phyloP scores from a whole-genome alignment of 2,113 vertebrate species.

The Erythrolamprus reginae region DNA sequence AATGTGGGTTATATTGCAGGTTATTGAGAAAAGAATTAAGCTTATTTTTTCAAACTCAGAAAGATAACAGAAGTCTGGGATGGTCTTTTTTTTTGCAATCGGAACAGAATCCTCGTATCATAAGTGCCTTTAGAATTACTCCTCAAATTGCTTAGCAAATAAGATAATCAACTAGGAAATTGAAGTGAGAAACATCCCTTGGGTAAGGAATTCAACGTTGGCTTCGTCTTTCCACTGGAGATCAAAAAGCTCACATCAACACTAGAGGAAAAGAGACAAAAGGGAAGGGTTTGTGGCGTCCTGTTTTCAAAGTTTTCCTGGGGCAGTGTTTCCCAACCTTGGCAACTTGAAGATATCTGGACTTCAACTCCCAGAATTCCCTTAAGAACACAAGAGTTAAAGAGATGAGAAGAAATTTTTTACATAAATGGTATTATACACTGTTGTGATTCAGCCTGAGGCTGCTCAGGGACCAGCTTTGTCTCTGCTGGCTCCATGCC shows the following conservation, averaged over 20 bases:
- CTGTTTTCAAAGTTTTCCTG: no score
- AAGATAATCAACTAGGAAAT: neutral
- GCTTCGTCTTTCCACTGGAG: constrained; percentile 27
- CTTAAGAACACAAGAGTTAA: no score
- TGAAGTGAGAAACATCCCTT: no score
- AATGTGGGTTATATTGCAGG: neutral
- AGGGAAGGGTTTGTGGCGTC: neutral
- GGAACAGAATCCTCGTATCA: neutral
- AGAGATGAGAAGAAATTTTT: no score
- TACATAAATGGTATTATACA: no score
- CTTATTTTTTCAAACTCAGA: neutral
- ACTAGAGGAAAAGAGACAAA: neutral
- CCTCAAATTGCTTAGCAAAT: neutral
- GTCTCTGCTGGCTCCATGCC: no score
- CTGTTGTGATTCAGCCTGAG: no score
- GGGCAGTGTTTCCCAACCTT: no score
- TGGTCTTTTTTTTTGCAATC: neutral
- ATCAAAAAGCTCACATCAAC: neutral
- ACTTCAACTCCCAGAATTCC: no score
- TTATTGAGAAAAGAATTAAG: neutral
- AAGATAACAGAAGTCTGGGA: neutral
- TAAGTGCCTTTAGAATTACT: neutral
- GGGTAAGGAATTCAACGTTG: neutral
- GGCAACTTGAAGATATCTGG: no score
- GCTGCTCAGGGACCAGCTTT: no score